Conservation (phyloP, 2,888 invertebrate species). For the Trachelus stipa region DNA sequence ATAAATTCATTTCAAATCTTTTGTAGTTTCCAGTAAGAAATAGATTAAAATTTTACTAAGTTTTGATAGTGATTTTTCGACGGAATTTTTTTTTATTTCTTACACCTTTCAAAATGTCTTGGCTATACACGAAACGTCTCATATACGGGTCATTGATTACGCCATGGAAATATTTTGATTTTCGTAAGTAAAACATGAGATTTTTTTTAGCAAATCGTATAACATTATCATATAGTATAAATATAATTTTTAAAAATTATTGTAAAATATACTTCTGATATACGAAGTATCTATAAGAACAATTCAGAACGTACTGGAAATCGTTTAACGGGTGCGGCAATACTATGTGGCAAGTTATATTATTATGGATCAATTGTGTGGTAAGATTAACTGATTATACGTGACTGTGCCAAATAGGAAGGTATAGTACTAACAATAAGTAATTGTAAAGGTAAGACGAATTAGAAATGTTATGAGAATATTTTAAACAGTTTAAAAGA, state of each 20-base stretch:
- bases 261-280: not conserved
- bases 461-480: not conserved
- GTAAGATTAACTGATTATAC: conserved; percentile 15
- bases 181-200: not conserved
- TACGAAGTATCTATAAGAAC: not conserved
- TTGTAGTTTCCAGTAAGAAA: not conserved
- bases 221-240: not conserved
- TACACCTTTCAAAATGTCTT: conserved; percentile 11
- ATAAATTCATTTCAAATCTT: not conserved
- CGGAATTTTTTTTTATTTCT: not conserved
- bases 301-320: not conserved
- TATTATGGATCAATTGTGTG: conserved; percentile 14
- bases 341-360: not conserved
- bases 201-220: not conserved
- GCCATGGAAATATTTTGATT: not conserved
- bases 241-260: not conserved
- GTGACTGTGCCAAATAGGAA: not conserved
- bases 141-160: conserved; percentile 10
- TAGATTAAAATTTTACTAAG: not conserved
- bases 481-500: not conserved
- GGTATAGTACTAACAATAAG: not conserved
- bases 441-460: not conserved
- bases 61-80: not conserved
- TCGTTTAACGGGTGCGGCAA: not conserved
- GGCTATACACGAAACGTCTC: conserved; percentile 17